Evolutionary conservation across 2,797 vertebrate genomes (phyloP).

Genomic region (Anguilla obscura): DNA sequence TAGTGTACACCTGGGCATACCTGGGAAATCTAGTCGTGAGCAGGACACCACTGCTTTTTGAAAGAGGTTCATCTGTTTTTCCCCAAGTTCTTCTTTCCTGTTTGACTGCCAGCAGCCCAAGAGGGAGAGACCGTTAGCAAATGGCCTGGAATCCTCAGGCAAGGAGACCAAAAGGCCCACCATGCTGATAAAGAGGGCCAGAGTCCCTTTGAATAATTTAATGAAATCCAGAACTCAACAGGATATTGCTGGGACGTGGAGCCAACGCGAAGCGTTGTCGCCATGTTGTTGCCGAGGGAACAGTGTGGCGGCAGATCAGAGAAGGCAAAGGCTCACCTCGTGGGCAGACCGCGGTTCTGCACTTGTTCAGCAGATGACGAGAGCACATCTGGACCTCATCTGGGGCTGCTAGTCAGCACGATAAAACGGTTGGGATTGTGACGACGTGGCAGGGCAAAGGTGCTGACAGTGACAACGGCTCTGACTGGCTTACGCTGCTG

Average conservation of each 20-base stretch:
- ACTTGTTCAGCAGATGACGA: slow-evolving; percentile 48
- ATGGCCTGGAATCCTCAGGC: not conserved
- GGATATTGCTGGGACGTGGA: slow-evolving; percentile 21
- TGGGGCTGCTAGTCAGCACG: slow-evolving; percentile 13
- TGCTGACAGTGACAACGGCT: not conserved
- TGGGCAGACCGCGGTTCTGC: slow-evolving; percentile 29
- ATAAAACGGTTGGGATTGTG: slow-evolving; percentile 24
- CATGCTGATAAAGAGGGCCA: not conserved
- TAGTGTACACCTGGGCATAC: not conserved
- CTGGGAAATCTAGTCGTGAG: not conserved
- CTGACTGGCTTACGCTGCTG: not conserved
- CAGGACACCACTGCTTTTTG: not conserved
- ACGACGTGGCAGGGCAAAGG: slow-evolving; percentile 42
- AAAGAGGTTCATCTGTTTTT: not conserved
- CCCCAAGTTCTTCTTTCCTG: not conserved
- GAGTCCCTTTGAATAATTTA: slow-evolving; percentile 1
- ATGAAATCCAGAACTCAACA: slow-evolving; percentile 9
- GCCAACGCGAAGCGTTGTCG: slow-evolving; percentile 18
- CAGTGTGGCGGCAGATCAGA: slow-evolving; percentile 22
- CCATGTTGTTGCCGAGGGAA: slow-evolving; percentile 25
- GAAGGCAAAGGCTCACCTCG: not conserved
- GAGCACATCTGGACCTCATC: slow-evolving; percentile 52
- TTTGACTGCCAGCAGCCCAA: not conserved
- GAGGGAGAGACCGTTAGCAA: not conserved
- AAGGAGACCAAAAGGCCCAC: not conserved